Base-by-base conservation (phyloP, 2,797 vertebrate species). In the Sandelia bainsii region DNA sequence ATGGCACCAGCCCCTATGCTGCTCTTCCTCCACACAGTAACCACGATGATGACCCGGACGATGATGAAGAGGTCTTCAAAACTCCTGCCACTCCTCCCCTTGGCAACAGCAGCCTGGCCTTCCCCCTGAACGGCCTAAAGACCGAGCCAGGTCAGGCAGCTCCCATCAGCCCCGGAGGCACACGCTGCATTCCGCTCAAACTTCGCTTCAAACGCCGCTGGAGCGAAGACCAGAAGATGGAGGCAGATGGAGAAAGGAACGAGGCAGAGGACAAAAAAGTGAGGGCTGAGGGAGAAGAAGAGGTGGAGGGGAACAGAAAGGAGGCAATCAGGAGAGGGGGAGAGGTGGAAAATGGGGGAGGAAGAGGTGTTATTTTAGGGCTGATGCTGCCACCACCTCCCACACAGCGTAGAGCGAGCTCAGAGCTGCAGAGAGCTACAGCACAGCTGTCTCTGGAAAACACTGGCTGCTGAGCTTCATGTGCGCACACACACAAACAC, bases 131-230 rank as follows among this genome's bases (percentile, higher is more conserved):
- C 4, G n/a, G 25, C 34, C 80, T 94, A 75, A 95, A 95, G 91
- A 90, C 82, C 20, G 94, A 95, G 81, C 93, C 91, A 0, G 87
- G 85, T 12, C 89, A 84, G 61, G 54, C 72, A 0, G 70, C 91
- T 14, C 92, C 92, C 77, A 72, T 91, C 88, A 93, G 93, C 80
- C 93, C 93, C 14, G 91, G 93, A 0, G 92, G 91, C 66, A 92
- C 93, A 0, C 94, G 90, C 49, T 96, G 96, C 89, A 97, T 97
- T 91, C 97, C 97, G 1, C 95, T 97, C 22, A 98, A 98, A 20
- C 93, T 97, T 51, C 96, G 97, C 62, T 98, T 98, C 87, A 98
- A 98, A 60, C 94, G 96, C n/a, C 96, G 96, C 87, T 97, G 97
- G 96, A 97, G 96, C 42, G 96, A 97, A 81, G 96, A 97, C 91